phyloP scores from a whole-genome alignment of 2,797 vertebrate species.

The Ambastaia sidthimunki region DNA sequence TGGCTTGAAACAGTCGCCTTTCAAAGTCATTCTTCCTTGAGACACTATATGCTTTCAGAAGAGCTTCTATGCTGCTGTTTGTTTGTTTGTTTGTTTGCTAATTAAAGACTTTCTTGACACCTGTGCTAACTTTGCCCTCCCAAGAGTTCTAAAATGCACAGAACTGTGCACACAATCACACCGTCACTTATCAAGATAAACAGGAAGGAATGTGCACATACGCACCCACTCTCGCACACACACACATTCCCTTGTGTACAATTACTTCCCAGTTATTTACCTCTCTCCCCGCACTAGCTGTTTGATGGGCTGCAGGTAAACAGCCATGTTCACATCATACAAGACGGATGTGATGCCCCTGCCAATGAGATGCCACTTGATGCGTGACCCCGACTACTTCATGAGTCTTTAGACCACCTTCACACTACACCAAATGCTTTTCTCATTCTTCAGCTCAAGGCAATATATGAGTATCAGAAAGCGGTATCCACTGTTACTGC shows the following conservation, averaged over 20 bases:
- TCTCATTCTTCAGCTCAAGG: slow-evolving; percentile 6
- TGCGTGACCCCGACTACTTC: slow-evolving; percentile 46
- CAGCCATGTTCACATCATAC: slow-evolving; percentile 59
- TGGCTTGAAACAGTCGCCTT: slow-evolving; percentile 36
- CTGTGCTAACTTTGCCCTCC: slow-evolving; percentile 68
- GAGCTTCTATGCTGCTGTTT: slow-evolving; percentile 59
- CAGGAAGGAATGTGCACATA: slow-evolving; percentile 44
- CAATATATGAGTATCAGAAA: slow-evolving; percentile 23
- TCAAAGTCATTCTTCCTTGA: slow-evolving; percentile 34
- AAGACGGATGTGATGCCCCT: slow-evolving; percentile 36
- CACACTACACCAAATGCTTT: slow-evolving; percentile 9
- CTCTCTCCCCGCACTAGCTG: slow-evolving; percentile 65
- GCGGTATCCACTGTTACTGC: slow-evolving; percentile 12
- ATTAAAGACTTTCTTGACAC: slow-evolving; percentile 78
- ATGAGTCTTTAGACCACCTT: slow-evolving; percentile 20
- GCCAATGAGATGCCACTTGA: slow-evolving; percentile 31
- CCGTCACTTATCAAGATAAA: slow-evolving; percentile 62
- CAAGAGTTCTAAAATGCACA: slow-evolving; percentile 63
- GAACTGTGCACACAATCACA: slow-evolving; percentile 65
- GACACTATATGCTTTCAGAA: slow-evolving; percentile 42
- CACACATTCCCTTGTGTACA: slow-evolving; percentile 75
- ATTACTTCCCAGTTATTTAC: slow-evolving; percentile 78
- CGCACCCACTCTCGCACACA: slow-evolving; percentile 26
- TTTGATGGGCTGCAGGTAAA: slow-evolving; percentile 72
- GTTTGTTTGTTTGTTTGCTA: slow-evolving; percentile 80